Evolutionary conservation across 2,888 invertebrate genomes (phyloP).

Genomic region (Desoria tigrina): DNA sequence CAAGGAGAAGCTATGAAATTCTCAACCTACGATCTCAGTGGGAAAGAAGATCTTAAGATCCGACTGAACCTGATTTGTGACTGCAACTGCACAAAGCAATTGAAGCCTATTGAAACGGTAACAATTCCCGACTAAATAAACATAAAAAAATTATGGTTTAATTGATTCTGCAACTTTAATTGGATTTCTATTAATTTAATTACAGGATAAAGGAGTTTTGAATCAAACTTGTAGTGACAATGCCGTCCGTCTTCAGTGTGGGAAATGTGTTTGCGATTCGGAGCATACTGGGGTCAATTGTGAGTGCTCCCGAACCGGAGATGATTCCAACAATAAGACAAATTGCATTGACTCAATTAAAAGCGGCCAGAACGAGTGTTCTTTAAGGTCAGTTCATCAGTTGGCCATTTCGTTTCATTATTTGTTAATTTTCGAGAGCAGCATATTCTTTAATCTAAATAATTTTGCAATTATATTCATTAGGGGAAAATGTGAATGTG

Average conservation of each 20-base stretch:
- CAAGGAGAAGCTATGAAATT: background rate
- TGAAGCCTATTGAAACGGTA: background rate
- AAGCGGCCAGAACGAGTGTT: conserved; percentile 10
- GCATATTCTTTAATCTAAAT: no score
- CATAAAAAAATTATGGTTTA: background rate
- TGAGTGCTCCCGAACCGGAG: conserved; percentile 24
- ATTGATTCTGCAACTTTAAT: no score
- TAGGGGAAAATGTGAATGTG: conserved; percentile 41
- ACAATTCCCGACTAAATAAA: conserved; percentile 6
- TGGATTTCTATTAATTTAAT: no score
- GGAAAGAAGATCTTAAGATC: conserved; percentile 20
- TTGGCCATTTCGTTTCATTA: background rate
- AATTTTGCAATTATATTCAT: background rate
- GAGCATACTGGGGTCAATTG: conserved; percentile 32
- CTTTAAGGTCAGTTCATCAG: conserved; percentile 21
- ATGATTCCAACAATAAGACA: conserved; percentile 14
- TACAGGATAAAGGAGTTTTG: conserved; percentile 20
- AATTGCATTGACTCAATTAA: conserved; percentile 9
- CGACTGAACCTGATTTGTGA: conserved; percentile 24
- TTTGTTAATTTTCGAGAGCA: no score
- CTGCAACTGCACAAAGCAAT: conserved; percentile 22
- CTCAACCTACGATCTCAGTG: conserved; percentile 23
- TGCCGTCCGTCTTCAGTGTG: conserved; percentile 33
- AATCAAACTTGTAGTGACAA: conserved; percentile 19
- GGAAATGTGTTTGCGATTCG: conserved; percentile 29